These are phyloP conservation scores for Pseudomugil gertrudae DNA, from an alignment of 2,797 vertebrate species.

Conservation along the genomic window DNA sequence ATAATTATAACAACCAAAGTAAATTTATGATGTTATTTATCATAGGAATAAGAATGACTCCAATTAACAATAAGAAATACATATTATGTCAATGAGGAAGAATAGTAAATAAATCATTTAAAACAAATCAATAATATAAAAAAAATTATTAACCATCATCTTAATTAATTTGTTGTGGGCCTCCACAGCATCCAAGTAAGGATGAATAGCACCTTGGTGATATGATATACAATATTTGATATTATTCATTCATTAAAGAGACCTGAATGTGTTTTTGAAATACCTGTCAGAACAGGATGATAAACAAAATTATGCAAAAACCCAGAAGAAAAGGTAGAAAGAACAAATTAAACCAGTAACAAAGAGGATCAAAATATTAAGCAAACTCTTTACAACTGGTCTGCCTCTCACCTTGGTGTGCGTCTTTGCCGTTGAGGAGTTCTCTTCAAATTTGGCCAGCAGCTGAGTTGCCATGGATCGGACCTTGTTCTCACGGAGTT, in stretches of 20 bases:
- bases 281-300: background rate
- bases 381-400: background rate
- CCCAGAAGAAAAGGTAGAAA: background rate
- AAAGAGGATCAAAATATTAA: background rate
- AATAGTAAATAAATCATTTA: too few species aligned
- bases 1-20: too few species aligned
- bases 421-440: constrained; percentile 72
- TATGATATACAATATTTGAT: too few species aligned
- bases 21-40: too few species aligned
- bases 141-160: too few species aligned
- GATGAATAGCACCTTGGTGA: background rate
- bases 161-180: too few species aligned
- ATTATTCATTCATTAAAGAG: background rate
- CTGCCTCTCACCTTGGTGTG: constrained; percentile 82
- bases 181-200: background rate
- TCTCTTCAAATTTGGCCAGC: constrained; percentile 94
- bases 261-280: background rate
- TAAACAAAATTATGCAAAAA: background rate
- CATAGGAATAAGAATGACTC: too few species aligned
- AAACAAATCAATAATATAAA: too few species aligned
- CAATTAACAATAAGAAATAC: too few species aligned
- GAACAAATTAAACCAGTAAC: background rate
- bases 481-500: constrained; percentile 90
- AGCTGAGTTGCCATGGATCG: constrained; percentile 94
- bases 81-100: too few species aligned